phyloP scores from a whole-genome alignment of 2,113 vertebrate species.

The Zosterops borbonicus region DNA sequence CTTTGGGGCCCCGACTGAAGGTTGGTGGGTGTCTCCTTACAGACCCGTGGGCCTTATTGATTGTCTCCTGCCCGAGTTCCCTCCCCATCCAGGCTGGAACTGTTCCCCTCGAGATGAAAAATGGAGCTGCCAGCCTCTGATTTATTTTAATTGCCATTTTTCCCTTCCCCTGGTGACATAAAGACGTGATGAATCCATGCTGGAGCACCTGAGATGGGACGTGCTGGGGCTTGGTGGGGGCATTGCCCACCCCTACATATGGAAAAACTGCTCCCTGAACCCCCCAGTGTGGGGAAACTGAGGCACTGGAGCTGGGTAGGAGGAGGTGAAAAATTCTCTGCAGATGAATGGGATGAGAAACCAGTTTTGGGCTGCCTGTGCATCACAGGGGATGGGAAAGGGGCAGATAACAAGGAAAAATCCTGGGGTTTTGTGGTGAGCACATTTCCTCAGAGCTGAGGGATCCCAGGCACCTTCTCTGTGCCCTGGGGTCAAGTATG shows the following conservation, averaged over 20 bases:
- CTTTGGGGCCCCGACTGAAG: not conserved
- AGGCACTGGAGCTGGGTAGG: not conserved
- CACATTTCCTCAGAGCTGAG: fast-evolving
- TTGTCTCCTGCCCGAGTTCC: not conserved
- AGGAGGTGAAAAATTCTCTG: not conserved
- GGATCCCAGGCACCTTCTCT: not conserved
- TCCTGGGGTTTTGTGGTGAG: not conserved
- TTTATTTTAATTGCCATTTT: slow-evolving; percentile 4
- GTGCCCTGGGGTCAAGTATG: fast-evolving
- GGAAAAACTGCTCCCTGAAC: not conserved
- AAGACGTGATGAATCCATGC: not conserved
- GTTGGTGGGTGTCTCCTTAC: slow-evolving; percentile 56
- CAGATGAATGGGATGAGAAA: not conserved
- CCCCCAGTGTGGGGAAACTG: not conserved
- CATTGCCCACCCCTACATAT: fast-evolving
- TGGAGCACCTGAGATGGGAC: not conserved
- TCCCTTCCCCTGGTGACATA: not conserved
- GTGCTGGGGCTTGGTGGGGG: not conserved
- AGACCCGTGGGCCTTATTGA: not conserved
- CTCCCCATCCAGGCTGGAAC: not conserved
- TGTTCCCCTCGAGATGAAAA: not conserved
- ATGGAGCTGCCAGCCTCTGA: not conserved
- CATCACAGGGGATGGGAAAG: not conserved
- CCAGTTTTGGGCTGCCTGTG: fast-evolving
- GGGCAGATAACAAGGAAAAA: not conserved